Conservation (phyloP, 2,888 invertebrate species). For the Buathra laborator region DNA sequence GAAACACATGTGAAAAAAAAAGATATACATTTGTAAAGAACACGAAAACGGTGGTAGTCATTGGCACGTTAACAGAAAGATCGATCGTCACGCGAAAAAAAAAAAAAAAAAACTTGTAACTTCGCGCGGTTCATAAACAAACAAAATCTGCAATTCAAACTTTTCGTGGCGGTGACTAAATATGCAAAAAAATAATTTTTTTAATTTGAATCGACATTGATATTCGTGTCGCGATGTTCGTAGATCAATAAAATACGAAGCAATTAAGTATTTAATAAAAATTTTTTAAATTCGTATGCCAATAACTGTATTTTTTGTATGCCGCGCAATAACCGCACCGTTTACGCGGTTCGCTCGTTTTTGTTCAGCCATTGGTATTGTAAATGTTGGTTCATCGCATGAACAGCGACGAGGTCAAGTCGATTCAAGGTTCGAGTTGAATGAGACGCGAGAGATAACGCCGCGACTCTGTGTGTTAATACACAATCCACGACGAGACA, state of each 20-base stretch:
- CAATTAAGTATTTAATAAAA: no score
- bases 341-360: not conserved
- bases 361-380: conserved; percentile 15
- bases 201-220: not conserved
- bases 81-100: not conserved
- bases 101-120: not conserved
- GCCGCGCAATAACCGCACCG: conserved; percentile 8
- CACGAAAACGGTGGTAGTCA: not conserved
- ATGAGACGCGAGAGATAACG: conserved; percentile 56
- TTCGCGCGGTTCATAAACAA: not conserved
- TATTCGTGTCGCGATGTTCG: not conserved
- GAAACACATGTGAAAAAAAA: not conserved
- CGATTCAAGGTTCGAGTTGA: conserved; percentile 63
- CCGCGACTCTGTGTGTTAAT: not conserved
- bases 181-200: not conserved
- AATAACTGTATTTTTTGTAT: not conserved
- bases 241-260: no score
- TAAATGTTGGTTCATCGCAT: conserved; percentile 34
- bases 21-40: not conserved
- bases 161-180: not conserved
- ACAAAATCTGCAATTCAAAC: not conserved
- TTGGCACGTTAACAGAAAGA: not conserved
- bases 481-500: not conserved
- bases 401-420: conserved; percentile 53
- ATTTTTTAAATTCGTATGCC: not conserved